A percentile compares a stretch with the other conserved stretches of the same genome.
These are phyloP conservation scores for Solea senegalensis DNA, from an alignment of 2,113 vertebrate species.

Conservation along the genomic window DNA sequence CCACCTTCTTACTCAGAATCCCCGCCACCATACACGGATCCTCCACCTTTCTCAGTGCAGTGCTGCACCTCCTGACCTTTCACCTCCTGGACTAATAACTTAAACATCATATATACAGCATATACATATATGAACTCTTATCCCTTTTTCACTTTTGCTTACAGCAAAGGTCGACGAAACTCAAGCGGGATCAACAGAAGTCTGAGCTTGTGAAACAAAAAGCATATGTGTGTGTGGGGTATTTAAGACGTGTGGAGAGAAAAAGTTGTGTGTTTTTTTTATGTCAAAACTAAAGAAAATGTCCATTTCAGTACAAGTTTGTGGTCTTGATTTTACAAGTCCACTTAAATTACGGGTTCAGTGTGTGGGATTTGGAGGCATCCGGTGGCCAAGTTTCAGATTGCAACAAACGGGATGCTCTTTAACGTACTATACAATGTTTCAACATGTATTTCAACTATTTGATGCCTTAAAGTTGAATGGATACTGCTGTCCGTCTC, in stretches of 20 bases:
- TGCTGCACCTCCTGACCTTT: slow-evolving; percentile 2
- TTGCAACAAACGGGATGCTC: not conserved
- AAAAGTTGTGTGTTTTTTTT: too few species aligned
- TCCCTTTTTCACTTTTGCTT: not conserved
- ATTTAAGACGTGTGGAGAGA: not conserved
- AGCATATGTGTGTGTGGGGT: not conserved
- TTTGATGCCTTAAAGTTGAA: too few species aligned
- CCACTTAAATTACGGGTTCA: not conserved
- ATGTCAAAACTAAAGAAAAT: too few species aligned
- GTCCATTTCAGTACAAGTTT: too few species aligned
- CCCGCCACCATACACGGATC: slow-evolving; percentile 26
- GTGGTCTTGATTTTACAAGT: too few species aligned
- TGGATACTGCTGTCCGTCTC: too few species aligned
- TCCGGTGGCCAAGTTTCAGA: not conserved
- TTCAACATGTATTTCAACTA: too few species aligned
- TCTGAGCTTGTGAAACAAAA: not conserved
- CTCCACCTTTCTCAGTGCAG: slow-evolving; percentile 14
- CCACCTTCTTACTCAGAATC: slow-evolving; percentile 11
- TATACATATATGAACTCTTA: not conserved
- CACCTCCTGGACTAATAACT: not conserved
- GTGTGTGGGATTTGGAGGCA: not conserved
- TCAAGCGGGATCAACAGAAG: not conserved
- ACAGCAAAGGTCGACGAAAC: not conserved
- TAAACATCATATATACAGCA: not conserved
- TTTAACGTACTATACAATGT: not conserved